Evolutionary conservation across 2,888 invertebrate species (phyloP).

Genomic region (Phlogophora meticulosa): DNA sequence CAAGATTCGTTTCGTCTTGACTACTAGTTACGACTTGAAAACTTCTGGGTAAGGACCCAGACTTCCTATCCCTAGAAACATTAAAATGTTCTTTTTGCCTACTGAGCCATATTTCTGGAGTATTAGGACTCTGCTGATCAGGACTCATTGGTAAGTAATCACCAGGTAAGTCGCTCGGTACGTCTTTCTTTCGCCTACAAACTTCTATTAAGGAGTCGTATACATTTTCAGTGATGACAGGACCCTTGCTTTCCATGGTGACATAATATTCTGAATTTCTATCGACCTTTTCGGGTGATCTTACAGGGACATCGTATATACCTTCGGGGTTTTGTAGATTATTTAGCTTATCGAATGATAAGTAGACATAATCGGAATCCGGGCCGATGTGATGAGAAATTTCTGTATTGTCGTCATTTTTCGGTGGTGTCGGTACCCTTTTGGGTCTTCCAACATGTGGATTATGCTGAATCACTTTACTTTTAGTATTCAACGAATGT

Average conservation of each 20-base stretch:
- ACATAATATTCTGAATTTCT: conserved; percentile 80
- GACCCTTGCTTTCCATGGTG: conserved; percentile 80
- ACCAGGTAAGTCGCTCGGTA: conserved; percentile 72
- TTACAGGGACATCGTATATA: conserved; percentile 86
- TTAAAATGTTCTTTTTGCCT: conserved; percentile 93
- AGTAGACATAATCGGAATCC: conserved; percentile 89
- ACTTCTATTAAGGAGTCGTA: conserved; percentile 86
- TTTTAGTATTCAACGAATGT: conserved; percentile 78
- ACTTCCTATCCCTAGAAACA: conserved; percentile 92
- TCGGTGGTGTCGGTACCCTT: conserved; percentile 83
- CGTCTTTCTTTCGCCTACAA: conserved; percentile 82
- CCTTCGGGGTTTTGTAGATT: conserved; percentile 78
- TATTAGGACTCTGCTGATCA: conserved; percentile 90
- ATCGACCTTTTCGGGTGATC: conserved; percentile 80
- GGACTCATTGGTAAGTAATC: conserved; percentile 87
- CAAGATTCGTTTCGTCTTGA: conserved; percentile 85
- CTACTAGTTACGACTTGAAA: conserved; percentile 93
- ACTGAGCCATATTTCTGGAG: conserved; percentile 93
- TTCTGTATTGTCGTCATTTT: conserved; percentile 63
- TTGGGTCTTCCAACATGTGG: conserved; percentile 76
- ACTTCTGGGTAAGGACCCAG: conserved; percentile 95
- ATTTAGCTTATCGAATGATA: conserved; percentile 86
- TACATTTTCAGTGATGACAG: conserved; percentile 76
- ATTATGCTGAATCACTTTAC: conserved; percentile 81
- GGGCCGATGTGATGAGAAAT: conserved; percentile 78